phyloP scores from a whole-genome alignment of 2,113 vertebrate species.

The Formicarius rufipectus region DNA sequence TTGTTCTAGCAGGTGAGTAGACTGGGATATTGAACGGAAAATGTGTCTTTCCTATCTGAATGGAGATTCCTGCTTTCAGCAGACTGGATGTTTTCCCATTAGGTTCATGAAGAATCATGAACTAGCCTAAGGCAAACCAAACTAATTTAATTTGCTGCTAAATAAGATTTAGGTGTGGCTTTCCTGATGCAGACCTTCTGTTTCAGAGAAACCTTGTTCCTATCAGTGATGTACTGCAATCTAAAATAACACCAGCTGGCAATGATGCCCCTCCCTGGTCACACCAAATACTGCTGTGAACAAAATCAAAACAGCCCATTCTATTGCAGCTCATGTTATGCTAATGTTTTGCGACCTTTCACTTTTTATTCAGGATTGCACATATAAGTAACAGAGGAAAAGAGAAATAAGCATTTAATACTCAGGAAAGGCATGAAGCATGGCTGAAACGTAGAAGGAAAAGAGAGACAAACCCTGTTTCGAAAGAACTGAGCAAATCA shows the following conservation, averaged over 20 bases:
- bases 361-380: background rate
- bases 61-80: background rate
- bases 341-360: background rate
- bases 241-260: slow-evolving; percentile 3
- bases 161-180: background rate
- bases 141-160: slow-evolving; percentile 4
- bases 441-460: background rate
- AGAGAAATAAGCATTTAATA: slow-evolving; percentile 18
- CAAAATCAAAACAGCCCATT: background rate
- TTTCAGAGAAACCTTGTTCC: background rate
- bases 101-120: background rate
- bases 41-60: background rate
- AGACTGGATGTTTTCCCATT: background rate
- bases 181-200: background rate
- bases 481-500: background rate
- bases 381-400: background rate
- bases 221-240: background rate
- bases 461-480: background rate
- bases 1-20: background rate
- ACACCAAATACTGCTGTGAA: background rate
- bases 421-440: background rate
- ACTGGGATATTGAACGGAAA: background rate
- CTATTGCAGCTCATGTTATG: background rate
- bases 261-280: background rate
- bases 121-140: background rate